Percentiles rank a stretch among this genome's conserved stretches.
Conservation (phyloP, 1,140 invertebrate species). For the Macrobrachium rosenbergii region DNA sequence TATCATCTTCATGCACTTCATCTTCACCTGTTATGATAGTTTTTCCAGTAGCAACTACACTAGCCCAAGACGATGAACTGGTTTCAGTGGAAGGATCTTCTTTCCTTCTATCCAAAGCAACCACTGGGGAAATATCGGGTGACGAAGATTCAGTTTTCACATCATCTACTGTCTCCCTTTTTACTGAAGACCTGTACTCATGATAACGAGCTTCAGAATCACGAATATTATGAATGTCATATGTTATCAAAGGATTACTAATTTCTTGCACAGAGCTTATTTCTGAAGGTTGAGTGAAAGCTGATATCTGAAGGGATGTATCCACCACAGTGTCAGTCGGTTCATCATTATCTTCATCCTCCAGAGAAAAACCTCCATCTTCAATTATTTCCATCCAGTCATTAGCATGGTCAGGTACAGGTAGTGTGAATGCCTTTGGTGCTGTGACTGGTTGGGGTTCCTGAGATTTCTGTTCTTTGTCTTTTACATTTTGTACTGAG, state of each 20-base stretch:
- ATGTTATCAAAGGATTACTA: not conserved
- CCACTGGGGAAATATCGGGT: not conserved
- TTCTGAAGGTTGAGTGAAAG: too few species aligned
- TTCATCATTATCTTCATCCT: slow-evolving; percentile 37
- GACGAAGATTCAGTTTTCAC: not conserved
- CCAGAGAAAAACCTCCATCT: slow-evolving; percentile 50
- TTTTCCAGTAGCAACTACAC: not conserved
- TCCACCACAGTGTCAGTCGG: too few species aligned
- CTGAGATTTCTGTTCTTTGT: too few species aligned
- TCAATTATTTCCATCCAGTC: slow-evolving; percentile 61
- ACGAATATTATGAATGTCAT: slow-evolving; percentile 8
- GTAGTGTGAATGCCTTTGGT: not conserved
- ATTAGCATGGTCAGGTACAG: slow-evolving; percentile 53
- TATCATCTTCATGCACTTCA: not conserved
- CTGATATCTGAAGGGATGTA: too few species aligned
- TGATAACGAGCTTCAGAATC: slow-evolving; percentile 25
- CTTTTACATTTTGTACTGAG: too few species aligned
- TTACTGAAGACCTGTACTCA: not conserved
- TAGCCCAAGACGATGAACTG: not conserved
- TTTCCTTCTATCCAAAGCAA: not conserved
- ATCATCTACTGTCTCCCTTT: not conserved
- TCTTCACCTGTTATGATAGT: not conserved
- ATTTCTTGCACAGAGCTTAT: too few species aligned
- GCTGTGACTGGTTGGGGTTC: too few species aligned
- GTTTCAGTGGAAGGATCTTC: not conserved